Conservation (phyloP, 1,140 invertebrate genomes). For the Atopsyche davidsoni region DNA sequence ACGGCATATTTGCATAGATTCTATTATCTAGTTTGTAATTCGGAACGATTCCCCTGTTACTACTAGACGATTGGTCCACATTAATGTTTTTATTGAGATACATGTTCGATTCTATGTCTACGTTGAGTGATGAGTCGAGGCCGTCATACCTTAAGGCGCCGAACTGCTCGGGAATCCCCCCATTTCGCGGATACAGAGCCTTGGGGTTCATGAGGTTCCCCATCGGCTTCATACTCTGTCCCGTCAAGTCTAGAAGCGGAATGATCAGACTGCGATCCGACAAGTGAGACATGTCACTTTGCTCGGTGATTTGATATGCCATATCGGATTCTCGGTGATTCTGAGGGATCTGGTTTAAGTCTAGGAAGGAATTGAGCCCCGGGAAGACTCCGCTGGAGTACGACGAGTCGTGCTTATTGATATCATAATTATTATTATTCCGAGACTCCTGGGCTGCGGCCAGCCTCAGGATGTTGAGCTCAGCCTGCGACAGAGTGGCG, state of each 20-base stretch:
- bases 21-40: conserved; percentile 24
- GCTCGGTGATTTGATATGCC: not conserved
- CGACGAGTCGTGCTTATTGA: conserved; percentile 11
- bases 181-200: conserved; percentile 11
- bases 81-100: not conserved
- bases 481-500: conserved; percentile 38
- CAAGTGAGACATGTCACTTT: conserved; percentile 1
- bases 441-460: conserved; percentile 44
- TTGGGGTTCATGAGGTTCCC: conserved; percentile 5
- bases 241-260: conserved; percentile 22
- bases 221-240: not conserved
- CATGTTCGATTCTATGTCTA: not conserved
- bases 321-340: conserved; percentile 12
- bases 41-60: conserved; percentile 3
- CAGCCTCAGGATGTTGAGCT: conserved; percentile 42
- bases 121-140: not conserved
- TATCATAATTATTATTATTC: conserved; percentile 15
- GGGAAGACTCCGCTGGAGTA: conserved; percentile 1
- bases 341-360: conserved; percentile 8
- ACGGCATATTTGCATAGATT: conserved; percentile 7
- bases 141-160: not conserved
- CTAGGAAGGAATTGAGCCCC: conserved; percentile 6
- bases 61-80: conserved; percentile 12
- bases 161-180: conserved; percentile 10
- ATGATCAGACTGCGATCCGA: conserved; percentile 18